Evolutionary conservation across 2,888 invertebrate genomes (phyloP), one percentile per base, ranked within the genome.

Genomic region (Smittia aterrima): DNA sequence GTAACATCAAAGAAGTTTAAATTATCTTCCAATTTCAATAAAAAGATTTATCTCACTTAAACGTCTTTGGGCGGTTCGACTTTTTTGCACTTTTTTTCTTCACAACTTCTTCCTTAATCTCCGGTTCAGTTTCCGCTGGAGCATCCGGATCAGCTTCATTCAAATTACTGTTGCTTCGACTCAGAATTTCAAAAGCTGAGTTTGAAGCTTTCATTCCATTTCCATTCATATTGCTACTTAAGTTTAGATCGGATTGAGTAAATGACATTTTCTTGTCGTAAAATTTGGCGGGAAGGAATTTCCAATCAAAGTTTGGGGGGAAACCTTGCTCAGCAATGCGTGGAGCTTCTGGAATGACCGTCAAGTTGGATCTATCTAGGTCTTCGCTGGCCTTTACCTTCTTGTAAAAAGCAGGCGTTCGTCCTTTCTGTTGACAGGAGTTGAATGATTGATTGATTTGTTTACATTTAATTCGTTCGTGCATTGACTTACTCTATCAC

Each of bases 331-430:
- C 89, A 1, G 92, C 88, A 11, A 90, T 89, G 79, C 94, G 86
- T 1, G 95, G 94, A 25, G 93, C 93, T 71, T 93, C 92, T 4
- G 94, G 94, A 76, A 93, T 81, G 54, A 87, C 86, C 76, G 87
- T 86, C 27, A 95, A 84, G 66, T 88, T 83, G 75, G 87, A 87
- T 77, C 89, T 86, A 79, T 95, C 94, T 76, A 95, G 85, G 81
- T 95, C 95, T 20, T 72, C 72, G 27, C 66, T 66, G 76, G 88
- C 86, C 18, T 88, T 86, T 78, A 90, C 87, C 77, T 87, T 92
- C 79, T 88, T 87, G 81, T 95, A 95, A 81, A 90, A 92, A 9
- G 88, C 88, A 1, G 95, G 89, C 1, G 91, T 89, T 85, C 90
- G 92, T 82, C 92, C 90, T 88, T 89, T 92, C 93, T 95, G 84